These are phyloP conservation scores for Gambusia holbrooki DNA, from an alignment of 2,113 vertebrate species.

Conservation along the genomic window DNA sequence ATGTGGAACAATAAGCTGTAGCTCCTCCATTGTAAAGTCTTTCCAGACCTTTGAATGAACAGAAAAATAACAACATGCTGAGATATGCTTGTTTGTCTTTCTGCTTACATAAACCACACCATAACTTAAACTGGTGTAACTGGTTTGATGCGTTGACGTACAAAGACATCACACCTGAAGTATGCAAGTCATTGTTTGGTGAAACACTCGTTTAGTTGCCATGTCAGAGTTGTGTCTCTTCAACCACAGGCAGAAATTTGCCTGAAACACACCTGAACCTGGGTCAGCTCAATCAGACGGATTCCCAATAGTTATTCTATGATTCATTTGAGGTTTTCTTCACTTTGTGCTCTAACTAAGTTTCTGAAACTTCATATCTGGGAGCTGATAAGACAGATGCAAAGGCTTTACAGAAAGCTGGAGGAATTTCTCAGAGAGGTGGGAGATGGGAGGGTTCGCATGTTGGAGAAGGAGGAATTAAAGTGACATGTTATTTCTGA, in stretches of 20 bases:
- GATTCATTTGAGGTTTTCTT: conserved; percentile 4
- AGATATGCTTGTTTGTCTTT: not conserved
- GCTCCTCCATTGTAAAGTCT: too few relatives aligned
- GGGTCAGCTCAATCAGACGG: conserved; percentile 1
- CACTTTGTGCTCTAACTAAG: conserved; percentile 14
- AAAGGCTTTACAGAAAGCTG: conserved; percentile 20
- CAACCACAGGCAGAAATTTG: conserved; percentile 8
- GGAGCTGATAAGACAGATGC: conserved; percentile 38
- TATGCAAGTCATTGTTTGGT: not conserved
- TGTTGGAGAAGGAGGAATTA: not conserved
- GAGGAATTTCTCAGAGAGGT: conserved; percentile 53
- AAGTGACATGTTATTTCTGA: not conserved
- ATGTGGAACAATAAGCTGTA: not conserved
- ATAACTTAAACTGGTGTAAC: conserved; percentile 1
- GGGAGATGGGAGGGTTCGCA: conserved; percentile 25
- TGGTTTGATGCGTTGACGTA: not conserved
- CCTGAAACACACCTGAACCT: not conserved
- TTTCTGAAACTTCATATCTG: conserved; percentile 62
- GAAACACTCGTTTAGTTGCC: not conserved
- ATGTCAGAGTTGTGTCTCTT: not conserved
- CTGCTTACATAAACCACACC: not conserved
- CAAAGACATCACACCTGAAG: not conserved
- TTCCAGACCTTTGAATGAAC: not conserved
- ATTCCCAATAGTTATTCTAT: not conserved
- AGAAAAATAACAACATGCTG: not conserved